These are phyloP conservation scores for Pelodiscus sinensis DNA, from an alignment of 2,113 vertebrate genomes.

Conservation along the genomic window DNA sequence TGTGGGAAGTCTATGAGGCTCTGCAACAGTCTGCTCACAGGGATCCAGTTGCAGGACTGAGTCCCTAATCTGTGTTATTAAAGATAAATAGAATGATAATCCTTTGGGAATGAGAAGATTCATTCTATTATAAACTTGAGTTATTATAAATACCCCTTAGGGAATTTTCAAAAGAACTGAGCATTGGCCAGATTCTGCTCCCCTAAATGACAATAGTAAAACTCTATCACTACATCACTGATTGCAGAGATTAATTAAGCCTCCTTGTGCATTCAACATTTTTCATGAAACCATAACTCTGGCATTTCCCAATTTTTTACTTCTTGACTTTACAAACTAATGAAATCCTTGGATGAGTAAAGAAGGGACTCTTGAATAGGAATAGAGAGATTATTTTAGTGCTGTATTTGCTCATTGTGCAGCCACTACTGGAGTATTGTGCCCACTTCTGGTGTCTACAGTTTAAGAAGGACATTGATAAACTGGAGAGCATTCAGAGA, in stretches of 20 bases:
- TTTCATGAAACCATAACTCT: neutral
- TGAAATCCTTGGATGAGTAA: neutral
- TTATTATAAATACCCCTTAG: neutral
- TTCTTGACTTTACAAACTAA: neutral
- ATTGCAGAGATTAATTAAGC: neutral
- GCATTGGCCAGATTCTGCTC: neutral
- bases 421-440: neutral
- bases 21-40: neutral
- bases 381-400: neutral
- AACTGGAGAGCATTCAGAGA: neutral
- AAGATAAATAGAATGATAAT: neutral
- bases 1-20: neutral
- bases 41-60: neutral
- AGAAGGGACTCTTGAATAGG: neutral
- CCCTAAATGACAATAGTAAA: rapidly evolving
- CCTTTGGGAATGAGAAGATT: neutral
- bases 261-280: neutral
- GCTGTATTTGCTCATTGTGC: neutral
- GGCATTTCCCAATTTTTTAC: neutral
- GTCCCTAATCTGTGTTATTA: neutral
- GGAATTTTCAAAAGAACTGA: neutral
- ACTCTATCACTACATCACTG: neutral
- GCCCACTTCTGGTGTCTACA: neutral
- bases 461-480: neutral
- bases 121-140: neutral